Base-by-base conservation (phyloP, 2,888 invertebrate species). In the Folsomia candida region DNA sequence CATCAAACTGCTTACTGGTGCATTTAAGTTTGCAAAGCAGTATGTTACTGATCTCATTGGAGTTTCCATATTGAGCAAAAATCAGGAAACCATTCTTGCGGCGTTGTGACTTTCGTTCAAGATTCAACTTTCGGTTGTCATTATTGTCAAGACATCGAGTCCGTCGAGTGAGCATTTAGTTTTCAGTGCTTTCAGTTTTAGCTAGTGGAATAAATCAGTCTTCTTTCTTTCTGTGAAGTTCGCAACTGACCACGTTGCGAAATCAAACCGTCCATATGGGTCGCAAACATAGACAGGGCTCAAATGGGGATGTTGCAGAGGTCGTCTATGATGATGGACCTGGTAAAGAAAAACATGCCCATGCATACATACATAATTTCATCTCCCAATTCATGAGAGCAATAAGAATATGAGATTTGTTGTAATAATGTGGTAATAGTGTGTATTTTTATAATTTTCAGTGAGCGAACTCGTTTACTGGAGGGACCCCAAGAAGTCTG, bases 381-480 rank as follows among this genome's bases (percentile, higher is more conserved):
- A 11, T n/a, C 25, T 61, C 4, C 26, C 9, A 27, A 4, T 61
- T 18, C 25, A 11, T 25, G 14, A 9, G 11, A 25, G 9, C n/a
- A 25, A 22, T n/a, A 2, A 25, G 28, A n/a, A 25, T 27, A 66
- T 64, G 28, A n/a, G 51, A 4, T 11, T 25, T 4, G 37, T 24
- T 62, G 20, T 28, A 29, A 37, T 62, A n/a, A 29, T 18, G 11
- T 18, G 58, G 20, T 18, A n/a, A 63, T 22, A 20, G n/a, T 68
- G 37, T 59, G 57, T 65, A 67, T 76, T 76, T 77, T 81, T 79
- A 80, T 88, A n/a, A n/a, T n/a, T n/a, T 89, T 9, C 87, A 94
- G 94, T 94, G 89, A 91, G 94, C 85, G 93, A 94, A 83, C 88
- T 98, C 85, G 91, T 99, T 84, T 97, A 98, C 87, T 99, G 98